Conservation (phyloP, 2,888 invertebrate species). For the Drosophila paranaensis region DNA sequence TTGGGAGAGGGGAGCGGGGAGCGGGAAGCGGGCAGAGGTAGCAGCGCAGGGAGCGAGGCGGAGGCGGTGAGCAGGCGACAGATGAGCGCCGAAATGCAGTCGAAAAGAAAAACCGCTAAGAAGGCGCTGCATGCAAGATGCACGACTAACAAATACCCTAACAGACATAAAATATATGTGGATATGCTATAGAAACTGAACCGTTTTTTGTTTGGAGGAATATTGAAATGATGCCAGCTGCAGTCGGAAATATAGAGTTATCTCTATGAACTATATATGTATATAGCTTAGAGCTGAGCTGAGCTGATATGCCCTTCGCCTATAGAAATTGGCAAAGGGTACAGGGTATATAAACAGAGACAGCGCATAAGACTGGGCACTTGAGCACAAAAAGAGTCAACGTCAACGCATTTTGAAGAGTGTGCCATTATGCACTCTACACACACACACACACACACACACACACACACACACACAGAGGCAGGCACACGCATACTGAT, state of each 20-base stretch:
- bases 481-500: not conserved
- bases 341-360: constrained; percentile 14
- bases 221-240: no score
- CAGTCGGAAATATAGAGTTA: no score
- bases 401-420: constrained; percentile 69
- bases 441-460: constrained; percentile 18
- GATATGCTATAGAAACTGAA: no score
- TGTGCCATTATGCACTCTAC: constrained; percentile 55
- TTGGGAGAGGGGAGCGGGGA: not conserved
- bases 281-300: no score
- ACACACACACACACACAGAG: not conserved
- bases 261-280: no score
- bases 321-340: not conserved
- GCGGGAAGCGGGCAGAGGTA: not conserved
- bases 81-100: constrained; percentile 32
- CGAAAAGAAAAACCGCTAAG: constrained; percentile 12
- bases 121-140: not conserved
- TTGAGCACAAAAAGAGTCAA: constrained; percentile 62
- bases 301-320: not conserved
- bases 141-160: not conserved
- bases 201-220: no score
- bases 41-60: not conserved
- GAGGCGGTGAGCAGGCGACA: not conserved
- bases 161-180: no score
- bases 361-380: constrained; percentile 43